A percentile compares a stretch with the other conserved stretches of the same genome.
Evolutionary conservation across 2,113 vertebrate genomes (phyloP).

Genomic region (Silurus meridionalis): DNA sequence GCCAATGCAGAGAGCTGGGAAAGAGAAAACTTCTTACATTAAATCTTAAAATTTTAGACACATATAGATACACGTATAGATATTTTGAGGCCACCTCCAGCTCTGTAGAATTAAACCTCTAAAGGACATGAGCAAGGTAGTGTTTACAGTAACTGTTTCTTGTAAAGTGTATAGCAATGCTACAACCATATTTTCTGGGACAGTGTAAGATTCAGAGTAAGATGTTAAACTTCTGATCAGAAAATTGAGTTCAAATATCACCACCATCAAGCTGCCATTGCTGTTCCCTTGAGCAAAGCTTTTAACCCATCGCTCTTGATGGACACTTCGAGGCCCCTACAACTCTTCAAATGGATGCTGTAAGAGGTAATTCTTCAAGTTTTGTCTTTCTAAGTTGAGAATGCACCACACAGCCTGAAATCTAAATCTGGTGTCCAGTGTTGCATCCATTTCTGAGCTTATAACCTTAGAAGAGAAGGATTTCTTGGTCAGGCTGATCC

Average conservation of each 20-base stretch:
- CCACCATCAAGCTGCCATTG: too few species aligned
- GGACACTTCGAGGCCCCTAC: not conserved
- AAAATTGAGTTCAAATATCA: too few species aligned
- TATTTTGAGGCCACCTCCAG: not conserved
- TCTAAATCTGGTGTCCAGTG: not conserved
- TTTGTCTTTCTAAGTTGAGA: not conserved
- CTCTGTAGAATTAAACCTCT: not conserved
- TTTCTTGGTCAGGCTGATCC: not conserved
- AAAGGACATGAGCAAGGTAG: not conserved
- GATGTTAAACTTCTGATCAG: too few species aligned
- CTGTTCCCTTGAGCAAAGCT: not conserved
- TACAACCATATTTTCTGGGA: not conserved
- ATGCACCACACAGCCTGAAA: not conserved
- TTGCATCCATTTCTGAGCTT: not conserved
- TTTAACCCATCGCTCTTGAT: not conserved
- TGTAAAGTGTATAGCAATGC: not conserved
- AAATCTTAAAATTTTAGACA: too few species aligned
- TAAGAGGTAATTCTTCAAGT: not conserved
- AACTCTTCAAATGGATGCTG: not conserved
- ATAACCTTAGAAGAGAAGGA: not conserved
- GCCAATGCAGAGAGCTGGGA: slow-evolving; percentile 43
- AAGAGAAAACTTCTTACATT: not conserved
- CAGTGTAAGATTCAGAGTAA: too few species aligned
- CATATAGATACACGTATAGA: not conserved
- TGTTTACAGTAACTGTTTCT: not conserved